Evolutionary conservation across 1,140 invertebrate genomes (phyloP), one percentile per base, ranked within the genome.

Genomic region (Nasonia longicornis): DNA sequence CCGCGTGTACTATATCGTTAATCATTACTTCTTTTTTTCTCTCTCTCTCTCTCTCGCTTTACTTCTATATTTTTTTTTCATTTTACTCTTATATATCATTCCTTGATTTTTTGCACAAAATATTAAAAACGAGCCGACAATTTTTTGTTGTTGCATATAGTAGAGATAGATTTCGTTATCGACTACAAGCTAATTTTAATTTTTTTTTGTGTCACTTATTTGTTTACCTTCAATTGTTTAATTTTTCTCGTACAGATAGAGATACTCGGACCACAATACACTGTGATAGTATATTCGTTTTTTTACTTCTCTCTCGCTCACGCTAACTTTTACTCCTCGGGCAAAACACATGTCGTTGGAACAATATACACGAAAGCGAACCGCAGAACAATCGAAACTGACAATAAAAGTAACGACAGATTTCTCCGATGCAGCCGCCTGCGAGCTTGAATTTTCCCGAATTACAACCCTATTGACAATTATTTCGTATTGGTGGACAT

Each of bases 341-440:
- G 79, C 73, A 66, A 70, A 81, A 38, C 12, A 80, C 42, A 58
- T 66, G 45, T 80, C 42, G 72, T 66, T 58, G 22, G 10, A 63
- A 84, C 74, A 83, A 82, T 71, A 58, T 58, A 58, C 52, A 84
- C 85, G 84, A 86, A 45, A 86, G 84, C 85, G 83, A 82, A 84
- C 84, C 85, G 76, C 86, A 86, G 35, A 85, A 74, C 42, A 67
- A 72, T 63, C 63, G 29, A 73, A 64, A 77, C 63, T 82, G 72
- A 69, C 3, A 70, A 76, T 72, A 38, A 73, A 78, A 67, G 12
- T 75, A 80, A 52, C 42, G n/a, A 75, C 52, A 73, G n/a, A 73
- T 31, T 66, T 8, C 12, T 42, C 26, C 22, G 58, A 63, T 20
- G 20, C 22, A 14, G 42, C 10, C 31, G 31, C n/a, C 20, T 16